Evolutionary conservation across 92 coral and sea anemone species (phyloP), one percentile per base, ranked within the genome.

Genomic region (Porites lobata): DNA sequence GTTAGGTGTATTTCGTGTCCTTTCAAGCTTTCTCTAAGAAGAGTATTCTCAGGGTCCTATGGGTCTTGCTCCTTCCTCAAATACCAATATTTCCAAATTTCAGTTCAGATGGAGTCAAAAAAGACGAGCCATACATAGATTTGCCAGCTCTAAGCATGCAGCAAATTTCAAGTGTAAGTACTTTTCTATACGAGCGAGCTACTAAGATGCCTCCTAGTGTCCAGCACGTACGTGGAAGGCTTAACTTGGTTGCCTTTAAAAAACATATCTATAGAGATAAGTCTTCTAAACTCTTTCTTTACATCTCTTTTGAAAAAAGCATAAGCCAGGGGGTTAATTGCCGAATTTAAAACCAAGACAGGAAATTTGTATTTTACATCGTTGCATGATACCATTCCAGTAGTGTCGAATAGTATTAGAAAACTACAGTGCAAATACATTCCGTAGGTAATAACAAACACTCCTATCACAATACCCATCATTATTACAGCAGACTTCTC

Each of bases 271-370:
- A 56, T 56, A 14, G 13, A 56, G 12, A 56, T 8, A 9, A 56
- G 61, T 56, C 61, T 71, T 71, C 24, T 76, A 9, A 56, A 15
- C 12, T 57, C 68, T 8, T 22, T 56, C 21, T 56, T 57, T 76
- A 76, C 29, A 21, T 76, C 80, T 10, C 68, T 76, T 43, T 58
- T 76, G 67, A 7, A 58, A 9, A 59, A 26, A 8, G 80, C 67
- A 19, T 76, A 76, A 15, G 68, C 80, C 14, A 76, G 12, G 7
- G 80, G 80, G 17, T 76, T 76, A 13, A 76, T 56, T 50, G 80
- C 80, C 14, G 80, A 76, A 52, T 76, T 76, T 58, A 76, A 26
- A 22, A 15, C 51, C 8, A 76, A 19, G 21, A 57, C 4, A 21
- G 80, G 80, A 13, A 76, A 13, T 76, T 76, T 76, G 18, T 22